Conservation (phyloP, 2,113 vertebrate genomes). For the Thryonomys swinderianus region DNA sequence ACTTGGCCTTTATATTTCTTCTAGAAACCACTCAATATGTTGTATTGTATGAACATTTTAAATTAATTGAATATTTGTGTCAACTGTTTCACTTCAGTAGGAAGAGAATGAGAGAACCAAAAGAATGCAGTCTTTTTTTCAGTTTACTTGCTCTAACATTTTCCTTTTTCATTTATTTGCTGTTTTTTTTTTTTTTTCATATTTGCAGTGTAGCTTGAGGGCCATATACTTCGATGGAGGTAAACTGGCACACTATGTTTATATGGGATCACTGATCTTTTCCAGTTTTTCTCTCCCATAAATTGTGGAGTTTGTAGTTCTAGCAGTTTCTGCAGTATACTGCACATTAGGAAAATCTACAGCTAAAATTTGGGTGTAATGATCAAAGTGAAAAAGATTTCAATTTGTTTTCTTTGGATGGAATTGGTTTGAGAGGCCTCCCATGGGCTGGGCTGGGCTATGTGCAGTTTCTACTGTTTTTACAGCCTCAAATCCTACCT, state of each 20-base stretch:
- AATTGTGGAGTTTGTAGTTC: constrained; percentile 70
- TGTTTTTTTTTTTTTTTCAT: constrained; percentile 48
- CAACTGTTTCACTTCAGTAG: constrained; percentile 37
- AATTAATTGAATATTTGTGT: neutral
- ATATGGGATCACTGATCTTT: constrained; percentile 64
- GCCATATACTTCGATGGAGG: constrained; percentile 53
- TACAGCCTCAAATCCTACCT: rapidly evolving
- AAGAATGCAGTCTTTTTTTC: neutral
- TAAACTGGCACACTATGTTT: constrained; percentile 50
- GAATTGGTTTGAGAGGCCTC: neutral
- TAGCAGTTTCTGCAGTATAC: constrained; percentile 68
- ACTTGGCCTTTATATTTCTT: constrained; percentile 47
- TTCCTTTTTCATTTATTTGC: constrained; percentile 47
- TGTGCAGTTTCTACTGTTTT: neutral
- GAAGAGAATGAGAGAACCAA: neutral
- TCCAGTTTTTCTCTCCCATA: constrained; percentile 69
- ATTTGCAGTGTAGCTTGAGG: constrained; percentile 14
- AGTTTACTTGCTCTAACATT: constrained; percentile 35
- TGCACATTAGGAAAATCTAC: constrained; percentile 61
- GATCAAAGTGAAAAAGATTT: constrained; percentile 70
- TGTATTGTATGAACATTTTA: constrained; percentile 45
- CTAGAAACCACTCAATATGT: constrained; percentile 4
- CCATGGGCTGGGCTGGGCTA: neutral
- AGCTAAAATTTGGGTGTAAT: constrained; percentile 70
- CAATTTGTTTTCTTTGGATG: constrained; percentile 51